phyloP scores from a whole-genome alignment of 2,888 invertebrate genomes.

The Ellobium chinense region DNA sequence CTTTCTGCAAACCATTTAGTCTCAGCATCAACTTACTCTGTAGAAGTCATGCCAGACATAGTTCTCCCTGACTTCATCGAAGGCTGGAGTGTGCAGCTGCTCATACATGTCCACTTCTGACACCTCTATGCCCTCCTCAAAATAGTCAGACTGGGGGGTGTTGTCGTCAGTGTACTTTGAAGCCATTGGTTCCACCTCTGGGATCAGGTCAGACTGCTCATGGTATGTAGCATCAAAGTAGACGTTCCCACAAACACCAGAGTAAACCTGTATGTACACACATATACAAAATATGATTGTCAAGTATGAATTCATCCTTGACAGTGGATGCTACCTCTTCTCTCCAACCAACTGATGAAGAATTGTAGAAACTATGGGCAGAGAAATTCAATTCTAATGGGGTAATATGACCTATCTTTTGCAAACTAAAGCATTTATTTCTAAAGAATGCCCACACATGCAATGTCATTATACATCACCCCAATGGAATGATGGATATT shows the following conservation, averaged over 20 bases:
- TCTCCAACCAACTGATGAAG: no score
- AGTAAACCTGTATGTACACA: conserved; percentile 79
- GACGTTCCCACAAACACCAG: conserved; percentile 86
- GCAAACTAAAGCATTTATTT: no score
- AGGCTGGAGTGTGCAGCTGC: conserved; percentile 87
- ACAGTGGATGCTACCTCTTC: no score
- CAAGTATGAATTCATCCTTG: no score
- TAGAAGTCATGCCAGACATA: conserved; percentile 96
- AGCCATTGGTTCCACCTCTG: not conserved
- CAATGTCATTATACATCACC: no score
- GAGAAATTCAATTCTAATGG: no score
- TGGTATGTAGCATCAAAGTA: conserved; percentile 76
- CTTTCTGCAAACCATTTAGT: no score
- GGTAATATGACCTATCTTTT: no score
- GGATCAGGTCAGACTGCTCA: conserved; percentile 34
- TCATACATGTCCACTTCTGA: conserved; percentile 86
- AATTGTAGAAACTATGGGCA: no score
- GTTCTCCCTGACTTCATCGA: conserved; percentile 88
- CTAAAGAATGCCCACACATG: no score
- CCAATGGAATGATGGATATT: no score
- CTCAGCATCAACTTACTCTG: conserved; percentile 83
- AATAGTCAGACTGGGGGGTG: conserved; percentile 76
- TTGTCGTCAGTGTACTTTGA: conserved; percentile 13
- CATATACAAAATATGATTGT: no score
- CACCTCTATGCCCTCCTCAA: conserved; percentile 91